Evolutionary conservation across 2,113 vertebrate genomes (phyloP).

Genomic region (Pedetes capensis): DNA sequence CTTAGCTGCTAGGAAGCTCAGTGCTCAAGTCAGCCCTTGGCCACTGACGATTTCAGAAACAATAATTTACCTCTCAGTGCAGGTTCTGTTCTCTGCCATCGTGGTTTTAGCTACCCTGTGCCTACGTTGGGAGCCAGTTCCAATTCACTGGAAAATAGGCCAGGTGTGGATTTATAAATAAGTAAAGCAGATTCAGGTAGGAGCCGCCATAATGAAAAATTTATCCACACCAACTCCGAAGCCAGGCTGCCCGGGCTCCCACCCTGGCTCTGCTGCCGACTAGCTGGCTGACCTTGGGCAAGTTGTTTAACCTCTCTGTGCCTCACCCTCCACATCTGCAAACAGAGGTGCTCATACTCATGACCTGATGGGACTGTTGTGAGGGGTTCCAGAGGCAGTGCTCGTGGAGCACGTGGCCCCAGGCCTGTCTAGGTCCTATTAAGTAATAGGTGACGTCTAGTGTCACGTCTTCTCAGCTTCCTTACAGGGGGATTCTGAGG

Average conservation of each 20-base stretch:
- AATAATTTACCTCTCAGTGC: not conserved
- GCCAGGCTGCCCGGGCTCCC: not conserved
- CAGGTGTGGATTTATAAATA: not conserved
- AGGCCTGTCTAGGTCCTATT: too few relatives aligned
- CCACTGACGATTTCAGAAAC: not conserved
- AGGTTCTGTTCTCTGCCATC: not conserved
- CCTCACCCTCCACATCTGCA: not conserved
- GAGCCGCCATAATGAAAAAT: not conserved
- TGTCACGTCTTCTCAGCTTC: not conserved
- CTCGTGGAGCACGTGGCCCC: too few relatives aligned
- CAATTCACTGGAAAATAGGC: not conserved
- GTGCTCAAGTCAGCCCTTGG: not conserved
- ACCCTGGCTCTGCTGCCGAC: not conserved
- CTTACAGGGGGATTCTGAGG: not conserved
- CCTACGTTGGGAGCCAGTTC: not conserved
- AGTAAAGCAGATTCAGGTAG: not conserved
- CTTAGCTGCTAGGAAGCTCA: conserved; percentile 19
- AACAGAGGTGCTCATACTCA: not conserved
- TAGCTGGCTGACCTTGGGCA: not conserved
- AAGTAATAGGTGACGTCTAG: too few relatives aligned
- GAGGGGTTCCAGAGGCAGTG: not conserved
- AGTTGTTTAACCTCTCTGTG: not conserved
- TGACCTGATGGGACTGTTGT: not conserved
- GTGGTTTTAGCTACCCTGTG: not conserved
- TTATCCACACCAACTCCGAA: not conserved